Conservation (phyloP, 2,797 vertebrate genomes). For the Lepus townsendii region DNA sequence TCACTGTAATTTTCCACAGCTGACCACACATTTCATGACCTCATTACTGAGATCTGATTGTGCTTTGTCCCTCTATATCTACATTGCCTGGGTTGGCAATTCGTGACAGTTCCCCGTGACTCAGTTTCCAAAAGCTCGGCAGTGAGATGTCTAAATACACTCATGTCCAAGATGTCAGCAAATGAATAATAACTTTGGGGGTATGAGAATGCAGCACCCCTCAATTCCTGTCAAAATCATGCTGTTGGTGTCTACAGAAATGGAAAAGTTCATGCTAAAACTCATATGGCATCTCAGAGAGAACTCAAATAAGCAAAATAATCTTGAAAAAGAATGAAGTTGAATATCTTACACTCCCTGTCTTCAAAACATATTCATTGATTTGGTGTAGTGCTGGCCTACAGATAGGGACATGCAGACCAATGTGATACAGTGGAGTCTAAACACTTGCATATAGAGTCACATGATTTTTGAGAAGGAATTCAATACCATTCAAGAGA, state of each 20-base stretch:
- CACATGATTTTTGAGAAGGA: neutral
- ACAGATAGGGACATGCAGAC: neutral
- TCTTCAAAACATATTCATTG: constrained; percentile 23
- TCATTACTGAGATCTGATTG: neutral
- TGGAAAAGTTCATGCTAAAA: constrained; percentile 36
- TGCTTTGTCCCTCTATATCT: neutral
- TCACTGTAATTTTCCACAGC: neutral
- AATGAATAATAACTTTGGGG: neutral
- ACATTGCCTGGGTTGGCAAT: neutral
- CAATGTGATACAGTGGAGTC: neutral
- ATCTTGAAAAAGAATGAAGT: constrained; percentile 38
- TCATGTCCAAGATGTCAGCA: neutral
- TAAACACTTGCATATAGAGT: neutral
- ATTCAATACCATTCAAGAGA: neutral
- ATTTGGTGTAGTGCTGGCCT: neutral
- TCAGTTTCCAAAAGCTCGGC: neutral
- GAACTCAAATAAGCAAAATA: neutral
- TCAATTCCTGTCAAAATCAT: neutral
- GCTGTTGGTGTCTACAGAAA: neutral
- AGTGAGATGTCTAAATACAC: neutral
- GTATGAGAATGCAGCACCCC: neutral
- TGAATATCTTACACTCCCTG: neutral
- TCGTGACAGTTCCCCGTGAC: neutral
- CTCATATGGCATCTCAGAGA: neutral
- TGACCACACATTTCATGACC: neutral